Evolutionary conservation across 2,888 invertebrate genomes (phyloP).

Genomic region (Pterobdella sp.): DNA sequence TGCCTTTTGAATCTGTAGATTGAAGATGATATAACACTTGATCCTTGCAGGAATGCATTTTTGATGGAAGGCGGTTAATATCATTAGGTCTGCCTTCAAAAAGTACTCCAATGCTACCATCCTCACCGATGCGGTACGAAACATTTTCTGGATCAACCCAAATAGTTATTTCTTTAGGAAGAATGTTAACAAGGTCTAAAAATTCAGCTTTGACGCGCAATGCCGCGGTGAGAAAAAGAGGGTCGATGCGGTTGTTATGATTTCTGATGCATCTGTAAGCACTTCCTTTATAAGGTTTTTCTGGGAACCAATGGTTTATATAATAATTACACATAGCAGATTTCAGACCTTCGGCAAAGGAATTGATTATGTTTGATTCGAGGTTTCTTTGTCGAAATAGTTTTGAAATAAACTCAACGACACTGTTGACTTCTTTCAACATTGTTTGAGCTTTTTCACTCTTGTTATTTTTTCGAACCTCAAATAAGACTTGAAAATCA

Average conservation of each 20-base stretch:
- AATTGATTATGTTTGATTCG: constrained; percentile 28
- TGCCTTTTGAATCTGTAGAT: constrained; percentile 21
- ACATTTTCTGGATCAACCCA: constrained; percentile 72
- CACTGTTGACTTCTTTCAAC: constrained; percentile 45
- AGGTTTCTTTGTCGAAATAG: constrained; percentile 32
- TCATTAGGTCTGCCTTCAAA: constrained; percentile 40
- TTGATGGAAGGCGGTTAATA: constrained; percentile 22
- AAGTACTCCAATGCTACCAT: constrained; percentile 60
- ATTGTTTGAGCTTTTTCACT: constrained; percentile 36
- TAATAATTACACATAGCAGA: constrained; percentile 51
- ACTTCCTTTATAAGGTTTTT: constrained; percentile 64
- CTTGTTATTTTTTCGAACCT: too few species aligned
- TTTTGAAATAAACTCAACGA: constrained; percentile 37
- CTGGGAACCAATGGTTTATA: constrained; percentile 68
- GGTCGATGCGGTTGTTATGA: constrained; percentile 63
- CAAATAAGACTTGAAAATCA: too few species aligned
- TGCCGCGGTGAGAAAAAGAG: constrained; percentile 62
- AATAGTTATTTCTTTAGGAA: constrained; percentile 66
- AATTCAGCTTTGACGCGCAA: constrained; percentile 58
- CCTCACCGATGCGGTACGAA: constrained; percentile 61
- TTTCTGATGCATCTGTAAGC: constrained; percentile 66
- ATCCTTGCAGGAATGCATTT: constrained; percentile 30
- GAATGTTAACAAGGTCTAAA: constrained; percentile 55
- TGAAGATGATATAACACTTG: constrained; percentile 23
- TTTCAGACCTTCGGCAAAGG: constrained; percentile 34